These are phyloP conservation scores for Drosophila auraria DNA, from an alignment of 1,140 invertebrate genomes.

Conservation along the genomic window DNA sequence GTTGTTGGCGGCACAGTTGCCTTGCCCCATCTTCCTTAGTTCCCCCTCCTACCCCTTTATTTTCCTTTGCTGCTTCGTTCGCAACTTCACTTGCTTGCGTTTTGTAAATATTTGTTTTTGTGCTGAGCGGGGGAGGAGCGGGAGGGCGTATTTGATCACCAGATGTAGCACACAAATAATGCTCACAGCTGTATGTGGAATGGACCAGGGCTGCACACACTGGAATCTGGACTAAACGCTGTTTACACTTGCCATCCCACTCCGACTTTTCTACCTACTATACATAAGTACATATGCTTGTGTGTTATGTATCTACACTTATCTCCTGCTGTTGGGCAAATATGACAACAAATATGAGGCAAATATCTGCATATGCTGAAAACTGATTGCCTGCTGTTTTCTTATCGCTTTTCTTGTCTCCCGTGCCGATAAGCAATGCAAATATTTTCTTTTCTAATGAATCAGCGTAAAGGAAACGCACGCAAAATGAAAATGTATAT, in stretches of 20 bases:
- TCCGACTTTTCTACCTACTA: background rate
- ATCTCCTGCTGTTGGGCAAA: slow-evolving; percentile 21
- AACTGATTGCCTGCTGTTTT: slow-evolving; percentile 6
- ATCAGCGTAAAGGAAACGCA: background rate
- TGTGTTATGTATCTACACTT: slow-evolving; percentile 11
- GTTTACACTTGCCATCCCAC: slow-evolving; percentile 23
- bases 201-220: slow-evolving; percentile 24
- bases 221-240: slow-evolving; percentile 24
- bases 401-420: slow-evolving; percentile 18
- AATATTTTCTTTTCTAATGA: slow-evolving; percentile 31
- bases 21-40: slow-evolving; percentile 19
- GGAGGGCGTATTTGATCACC: slow-evolving; percentile 61
- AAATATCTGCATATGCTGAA: slow-evolving; percentile 17
- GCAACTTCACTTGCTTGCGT: slow-evolving; percentile 40
- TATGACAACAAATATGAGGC: slow-evolving; percentile 18
- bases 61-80: slow-evolving; percentile 31
- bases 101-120: slow-evolving; percentile 70
- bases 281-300: background rate
- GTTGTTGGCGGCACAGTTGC: slow-evolving; percentile 71
- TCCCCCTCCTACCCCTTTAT: background rate
- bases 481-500: background rate
- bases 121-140: slow-evolving; percentile 16
- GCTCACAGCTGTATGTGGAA: slow-evolving; percentile 41
- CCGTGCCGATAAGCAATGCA: slow-evolving; percentile 11
- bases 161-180: slow-evolving; percentile 72